phyloP scores from a whole-genome alignment of 2,888 invertebrate species.

The Onthophagus sagittarius region DNA sequence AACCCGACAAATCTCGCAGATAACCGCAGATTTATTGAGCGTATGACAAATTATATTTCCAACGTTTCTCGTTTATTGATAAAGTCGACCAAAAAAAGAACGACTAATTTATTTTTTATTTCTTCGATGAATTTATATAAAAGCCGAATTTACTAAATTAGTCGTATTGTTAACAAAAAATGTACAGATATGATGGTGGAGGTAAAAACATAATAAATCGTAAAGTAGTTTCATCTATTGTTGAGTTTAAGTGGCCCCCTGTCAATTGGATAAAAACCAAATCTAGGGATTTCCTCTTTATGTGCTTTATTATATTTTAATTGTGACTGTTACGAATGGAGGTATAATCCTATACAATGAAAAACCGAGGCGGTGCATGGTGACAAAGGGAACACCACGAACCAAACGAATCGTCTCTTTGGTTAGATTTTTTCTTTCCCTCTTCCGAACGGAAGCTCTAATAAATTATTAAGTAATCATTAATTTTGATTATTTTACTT shows the following conservation, averaged over 20 bases:
- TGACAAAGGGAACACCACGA: constrained; percentile 26
- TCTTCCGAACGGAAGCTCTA: constrained; percentile 30
- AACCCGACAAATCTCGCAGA: constrained; percentile 45
- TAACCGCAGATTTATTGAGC: constrained; percentile 32
- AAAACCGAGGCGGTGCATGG: constrained; percentile 15
- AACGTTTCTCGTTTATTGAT: no score
- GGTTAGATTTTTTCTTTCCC: constrained; percentile 26
- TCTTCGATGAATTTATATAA: background rate
- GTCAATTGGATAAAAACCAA: constrained; percentile 11
- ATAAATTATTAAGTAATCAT: constrained; percentile 32
- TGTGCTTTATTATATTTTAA: constrained; percentile 36
- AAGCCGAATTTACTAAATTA: background rate
- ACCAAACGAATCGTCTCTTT: background rate
- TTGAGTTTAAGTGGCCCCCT: background rate
- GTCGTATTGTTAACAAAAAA: background rate
- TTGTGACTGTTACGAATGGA: constrained; percentile 32
- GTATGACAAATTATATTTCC: no score
- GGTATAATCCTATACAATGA: constrained; percentile 21
- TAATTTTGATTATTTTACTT: background rate
- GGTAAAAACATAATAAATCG: background rate
- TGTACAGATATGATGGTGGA: background rate
- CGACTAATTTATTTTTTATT: no score
- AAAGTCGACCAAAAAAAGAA: no score
- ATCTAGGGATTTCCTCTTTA: constrained; percentile 32
- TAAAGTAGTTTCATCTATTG: background rate